Base-by-base conservation (phyloP, 1,140 invertebrate genomes). In the Halotydeus destructor region DNA sequence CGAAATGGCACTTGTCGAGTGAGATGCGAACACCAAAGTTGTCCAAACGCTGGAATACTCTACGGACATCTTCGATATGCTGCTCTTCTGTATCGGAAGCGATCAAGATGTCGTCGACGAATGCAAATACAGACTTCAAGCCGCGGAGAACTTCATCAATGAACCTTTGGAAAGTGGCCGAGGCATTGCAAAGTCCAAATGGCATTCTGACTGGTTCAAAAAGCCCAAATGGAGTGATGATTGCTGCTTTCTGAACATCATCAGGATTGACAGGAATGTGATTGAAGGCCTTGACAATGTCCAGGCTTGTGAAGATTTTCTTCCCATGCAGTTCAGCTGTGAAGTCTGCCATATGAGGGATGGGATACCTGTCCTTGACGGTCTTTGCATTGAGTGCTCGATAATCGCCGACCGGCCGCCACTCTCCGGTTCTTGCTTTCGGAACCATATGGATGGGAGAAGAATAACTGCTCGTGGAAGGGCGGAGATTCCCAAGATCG, bases 61-160 rank as follows among this genome's bases (percentile, higher is more conserved):
- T 23, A 5, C 41, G 26, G 4, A 67, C 33, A 40, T 65, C 56
- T 9, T 34, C 19, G 5, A 51, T 34, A 41, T 67, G 65, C 16
- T 56, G 49, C 11, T 54, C 49, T 35, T 46, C 50, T 22, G 43
- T 44, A 3, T 52, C 38, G 2, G 53, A 57, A 31, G 52, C 62
- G 4, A 70, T 50, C 3, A 69, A 51, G 24, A 72, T 49, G 14
- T 38, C 37, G 22, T 38, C 37, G 3, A 38, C 3, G 22, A 25
- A 38, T 2, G 2, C 2, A 25, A 38, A 34, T 12, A 9, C 9
- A 33, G 36, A 42, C n/a, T 42, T 37, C 11, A 42, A 37, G 36
- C 21, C 40, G n/a, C 40, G 40, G 1, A 41, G 18, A 11, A 48
- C 16, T 24, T 39, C 33, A 25, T 50, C 1, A 26, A 45, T 45